phyloP scores from a whole-genome alignment of 2,113 vertebrate species.

The Malurus elegans region DNA sequence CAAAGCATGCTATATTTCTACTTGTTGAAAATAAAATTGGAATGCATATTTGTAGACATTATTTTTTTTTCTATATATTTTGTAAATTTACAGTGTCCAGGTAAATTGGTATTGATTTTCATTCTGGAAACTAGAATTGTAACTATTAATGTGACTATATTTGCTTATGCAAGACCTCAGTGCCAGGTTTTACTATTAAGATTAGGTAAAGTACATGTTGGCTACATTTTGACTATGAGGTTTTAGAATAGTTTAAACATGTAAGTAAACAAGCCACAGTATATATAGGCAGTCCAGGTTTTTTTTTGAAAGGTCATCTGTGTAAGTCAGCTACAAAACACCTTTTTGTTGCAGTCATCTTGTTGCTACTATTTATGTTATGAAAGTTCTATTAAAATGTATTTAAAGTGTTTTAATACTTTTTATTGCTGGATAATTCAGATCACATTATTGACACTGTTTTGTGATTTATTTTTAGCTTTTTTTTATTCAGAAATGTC shows the following conservation, averaged over 20 bases:
- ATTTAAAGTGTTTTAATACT: neutral
- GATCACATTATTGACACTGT: neutral
- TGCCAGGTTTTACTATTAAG: slow-evolving; percentile 53
- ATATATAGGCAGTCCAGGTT: neutral
- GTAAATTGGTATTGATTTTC: neutral
- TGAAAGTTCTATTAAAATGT: neutral
- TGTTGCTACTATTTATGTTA: neutral
- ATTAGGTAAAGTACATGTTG: slow-evolving; percentile 28
- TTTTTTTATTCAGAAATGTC: neutral
- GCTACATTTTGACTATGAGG: neutral
- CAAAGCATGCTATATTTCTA: neutral
- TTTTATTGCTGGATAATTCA: slow-evolving; percentile 22
- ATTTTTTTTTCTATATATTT: neutral
- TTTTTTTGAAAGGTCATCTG: neutral
- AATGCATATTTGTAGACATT: neutral
- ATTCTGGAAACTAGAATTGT: neutral
- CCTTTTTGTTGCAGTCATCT: neutral
- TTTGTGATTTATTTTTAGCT: slow-evolving; percentile 32
- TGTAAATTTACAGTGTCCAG: neutral
- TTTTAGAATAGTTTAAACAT: slow-evolving; percentile 10
- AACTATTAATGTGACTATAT: neutral
- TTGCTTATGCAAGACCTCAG: neutral
- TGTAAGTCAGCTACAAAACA: neutral
- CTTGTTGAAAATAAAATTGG: neutral
- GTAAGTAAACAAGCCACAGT: slow-evolving; percentile 18